A percentile compares a stretch with the other conserved stretches of the same genome.
These are phyloP conservation scores for Chiridota heheva DNA, from an alignment of 35 echinoderm and acorn worm genomes.

Conservation along the genomic window DNA sequence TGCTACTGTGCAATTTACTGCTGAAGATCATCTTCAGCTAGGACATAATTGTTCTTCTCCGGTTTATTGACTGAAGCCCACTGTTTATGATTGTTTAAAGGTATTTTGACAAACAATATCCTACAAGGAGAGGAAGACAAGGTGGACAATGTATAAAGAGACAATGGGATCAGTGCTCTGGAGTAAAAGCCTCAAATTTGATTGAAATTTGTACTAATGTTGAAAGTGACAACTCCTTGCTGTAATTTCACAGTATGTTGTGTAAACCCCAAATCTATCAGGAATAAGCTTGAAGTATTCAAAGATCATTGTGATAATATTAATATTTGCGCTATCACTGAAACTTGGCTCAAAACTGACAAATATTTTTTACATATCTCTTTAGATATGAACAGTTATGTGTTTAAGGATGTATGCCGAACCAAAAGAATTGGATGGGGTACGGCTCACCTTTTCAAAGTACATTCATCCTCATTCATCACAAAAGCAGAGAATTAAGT, in stretches of 20 bases:
- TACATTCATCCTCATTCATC: background rate
- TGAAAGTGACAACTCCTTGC: background rate
- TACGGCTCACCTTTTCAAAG: slow-evolving; percentile 1
- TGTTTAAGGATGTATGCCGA: background rate
- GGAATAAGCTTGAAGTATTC: slow-evolving; percentile 13
- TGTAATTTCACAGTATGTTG: background rate
- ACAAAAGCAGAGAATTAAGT: background rate
- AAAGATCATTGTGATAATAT: background rate
- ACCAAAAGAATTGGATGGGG: background rate
- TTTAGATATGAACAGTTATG: background rate
- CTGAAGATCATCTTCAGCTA: no score
- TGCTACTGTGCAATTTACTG: no score
- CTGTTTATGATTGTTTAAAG: background rate
- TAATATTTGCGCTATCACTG: slow-evolving; percentile 17
- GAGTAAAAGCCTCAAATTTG: slow-evolving; percentile 3
- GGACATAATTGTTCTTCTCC: no score
- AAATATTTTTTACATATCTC: background rate
- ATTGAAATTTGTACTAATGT: background rate
- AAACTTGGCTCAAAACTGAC: slow-evolving; percentile 12
- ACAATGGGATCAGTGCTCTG: background rate
- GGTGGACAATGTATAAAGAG: background rate
- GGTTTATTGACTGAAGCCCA: slow-evolving; percentile 10
- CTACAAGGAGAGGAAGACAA: background rate
- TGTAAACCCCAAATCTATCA: slow-evolving; percentile 16
- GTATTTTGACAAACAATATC: slow-evolving; percentile 10